phyloP scores from a whole-genome alignment of 2,113 vertebrate species.

The Varanus komodoensis region DNA sequence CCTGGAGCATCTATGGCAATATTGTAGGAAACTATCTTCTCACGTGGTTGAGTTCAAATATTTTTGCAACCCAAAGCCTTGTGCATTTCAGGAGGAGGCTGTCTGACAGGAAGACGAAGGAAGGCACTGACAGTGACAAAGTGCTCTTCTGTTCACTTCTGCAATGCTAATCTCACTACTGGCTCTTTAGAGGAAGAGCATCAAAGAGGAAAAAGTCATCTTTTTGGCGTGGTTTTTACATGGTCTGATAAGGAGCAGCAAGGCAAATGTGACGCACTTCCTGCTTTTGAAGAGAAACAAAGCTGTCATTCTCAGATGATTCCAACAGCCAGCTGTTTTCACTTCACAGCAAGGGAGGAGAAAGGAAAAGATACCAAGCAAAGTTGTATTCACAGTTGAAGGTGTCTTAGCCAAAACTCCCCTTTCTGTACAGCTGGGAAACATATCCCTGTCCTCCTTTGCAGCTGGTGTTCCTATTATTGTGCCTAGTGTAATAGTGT shows the following conservation, averaged over 20 bases:
- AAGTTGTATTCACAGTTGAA: neutral
- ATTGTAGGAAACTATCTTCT: conserved; percentile 17
- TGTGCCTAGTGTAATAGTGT: neutral
- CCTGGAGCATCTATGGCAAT: neutral
- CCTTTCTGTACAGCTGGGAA: neutral
- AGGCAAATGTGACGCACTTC: conserved; percentile 5
- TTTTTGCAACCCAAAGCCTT: neutral
- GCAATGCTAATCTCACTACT: neutral
- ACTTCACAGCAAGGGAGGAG: neutral
- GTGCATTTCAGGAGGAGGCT: neutral
- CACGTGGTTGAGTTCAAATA: neutral
- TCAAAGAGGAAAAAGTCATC: neutral
- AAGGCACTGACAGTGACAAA: conserved; percentile 20
- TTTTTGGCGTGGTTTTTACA: conserved; percentile 8
- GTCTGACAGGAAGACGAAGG: conserved; percentile 8
- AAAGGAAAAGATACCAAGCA: neutral
- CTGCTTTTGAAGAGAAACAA: conserved; percentile 52
- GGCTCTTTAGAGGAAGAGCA: neutral
- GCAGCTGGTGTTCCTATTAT: neutral
- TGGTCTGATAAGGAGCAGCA: conserved; percentile 11
- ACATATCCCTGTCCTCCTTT: neutral
- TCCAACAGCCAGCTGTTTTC: neutral
- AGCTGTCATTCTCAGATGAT: neutral
- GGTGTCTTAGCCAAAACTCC: neutral
- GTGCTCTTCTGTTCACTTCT: neutral